phyloP scores from a whole-genome alignment of 2,888 invertebrate species.

The Barypeithes pellucidus region DNA sequence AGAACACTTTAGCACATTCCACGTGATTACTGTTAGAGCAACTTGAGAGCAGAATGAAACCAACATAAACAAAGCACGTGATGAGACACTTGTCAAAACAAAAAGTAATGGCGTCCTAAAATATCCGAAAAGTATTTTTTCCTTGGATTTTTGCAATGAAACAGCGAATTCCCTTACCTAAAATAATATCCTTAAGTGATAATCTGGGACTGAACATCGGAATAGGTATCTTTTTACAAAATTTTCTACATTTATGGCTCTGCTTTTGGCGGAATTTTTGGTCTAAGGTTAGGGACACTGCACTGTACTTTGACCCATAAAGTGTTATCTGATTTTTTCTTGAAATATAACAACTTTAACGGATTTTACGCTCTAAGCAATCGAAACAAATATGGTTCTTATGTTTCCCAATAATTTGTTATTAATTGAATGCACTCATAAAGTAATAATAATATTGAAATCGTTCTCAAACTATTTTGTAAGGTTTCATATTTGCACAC shows the following conservation, averaged over 20 bases:
- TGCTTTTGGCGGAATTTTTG: slow-evolving; percentile 15
- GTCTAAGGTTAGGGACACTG: slow-evolving; percentile 57
- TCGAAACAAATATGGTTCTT: neutral
- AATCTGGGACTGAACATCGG: slow-evolving; percentile 65
- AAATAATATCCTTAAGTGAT: slow-evolving; percentile 64
- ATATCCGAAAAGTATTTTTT: neutral
- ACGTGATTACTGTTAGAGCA: neutral
- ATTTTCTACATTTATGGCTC: slow-evolving; percentile 27
- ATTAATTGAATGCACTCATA: slow-evolving; percentile 13
- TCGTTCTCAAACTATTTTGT: neutral
- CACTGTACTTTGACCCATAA: slow-evolving; percentile 60
- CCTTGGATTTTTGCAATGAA: slow-evolving; percentile 26
- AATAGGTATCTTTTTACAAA: slow-evolving; percentile 52
- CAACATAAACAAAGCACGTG: neutral
- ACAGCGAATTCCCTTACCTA: slow-evolving; percentile 61
- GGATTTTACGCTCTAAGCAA: neutral
- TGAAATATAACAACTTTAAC: slow-evolving; percentile 26
- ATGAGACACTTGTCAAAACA: slow-evolving; percentile 27
- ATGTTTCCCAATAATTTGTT: slow-evolving; percentile 26
- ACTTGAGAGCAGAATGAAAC: neutral
- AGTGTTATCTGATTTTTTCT: slow-evolving; percentile 19
- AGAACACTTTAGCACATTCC: neutral
- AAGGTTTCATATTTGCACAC: too few species aligned
- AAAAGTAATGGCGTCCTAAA: slow-evolving; percentile 4
- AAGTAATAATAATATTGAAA: neutral